Evolutionary conservation across 2,797 vertebrate genomes (phyloP).

Genomic region (Hydrocynus forskahlii): DNA sequence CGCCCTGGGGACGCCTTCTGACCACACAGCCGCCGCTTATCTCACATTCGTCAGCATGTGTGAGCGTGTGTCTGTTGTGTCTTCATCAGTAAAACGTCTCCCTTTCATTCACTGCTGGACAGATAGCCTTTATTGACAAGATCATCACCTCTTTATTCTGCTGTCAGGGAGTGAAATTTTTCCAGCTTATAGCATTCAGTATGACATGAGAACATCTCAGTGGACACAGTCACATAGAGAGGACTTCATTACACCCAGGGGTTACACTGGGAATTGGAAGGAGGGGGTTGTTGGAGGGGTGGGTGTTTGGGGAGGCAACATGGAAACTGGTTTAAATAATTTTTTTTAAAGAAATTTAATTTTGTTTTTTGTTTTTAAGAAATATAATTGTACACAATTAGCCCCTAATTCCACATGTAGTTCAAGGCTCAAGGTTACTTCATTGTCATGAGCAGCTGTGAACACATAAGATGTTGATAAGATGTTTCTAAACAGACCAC

Average conservation of each 20-base stretch:
- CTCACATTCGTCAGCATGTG: slow-evolving; percentile 36
- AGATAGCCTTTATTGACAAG: slow-evolving; percentile 25
- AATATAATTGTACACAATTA: too few species aligned
- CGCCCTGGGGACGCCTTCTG: slow-evolving; percentile 28
- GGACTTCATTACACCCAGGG: not conserved
- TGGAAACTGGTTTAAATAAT: too few species aligned
- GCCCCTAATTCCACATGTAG: too few species aligned
- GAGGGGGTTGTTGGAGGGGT: too few species aligned
- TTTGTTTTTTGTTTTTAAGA: too few species aligned
- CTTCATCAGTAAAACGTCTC: slow-evolving; percentile 23
- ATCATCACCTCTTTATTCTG: slow-evolving; percentile 5
- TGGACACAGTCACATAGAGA: not conserved
- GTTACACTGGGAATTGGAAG: not conserved
- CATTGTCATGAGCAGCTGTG: too few species aligned
- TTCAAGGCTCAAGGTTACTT: too few species aligned
- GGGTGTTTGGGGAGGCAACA: too few species aligned
- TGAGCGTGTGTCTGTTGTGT: slow-evolving; percentile 26
- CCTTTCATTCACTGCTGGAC: slow-evolving; percentile 22
- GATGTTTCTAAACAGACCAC: too few species aligned
- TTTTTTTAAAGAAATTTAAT: too few species aligned
- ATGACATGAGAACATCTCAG: not conserved
- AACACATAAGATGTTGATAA: too few species aligned
- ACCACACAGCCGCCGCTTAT: slow-evolving; percentile 38
- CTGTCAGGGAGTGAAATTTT: not conserved
- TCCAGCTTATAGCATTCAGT: not conserved